A percentile compares a stretch with the other conserved stretches of the same genome.
phyloP scores from a whole-genome alignment of 1,140 invertebrate genomes.

The Potamilus streckersoni region DNA sequence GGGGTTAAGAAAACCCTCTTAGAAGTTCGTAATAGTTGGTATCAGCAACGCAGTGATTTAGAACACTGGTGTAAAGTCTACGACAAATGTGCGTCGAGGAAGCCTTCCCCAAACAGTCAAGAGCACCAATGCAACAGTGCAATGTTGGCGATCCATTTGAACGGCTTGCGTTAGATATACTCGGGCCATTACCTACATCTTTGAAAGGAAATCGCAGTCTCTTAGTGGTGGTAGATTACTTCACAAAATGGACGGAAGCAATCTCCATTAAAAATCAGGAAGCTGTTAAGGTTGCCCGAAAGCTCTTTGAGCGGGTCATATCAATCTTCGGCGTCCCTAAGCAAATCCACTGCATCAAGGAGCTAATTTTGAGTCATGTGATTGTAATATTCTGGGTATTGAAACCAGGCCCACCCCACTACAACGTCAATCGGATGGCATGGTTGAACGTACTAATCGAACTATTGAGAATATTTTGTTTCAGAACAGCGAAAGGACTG shows the following conservation, averaged over 20 bases:
- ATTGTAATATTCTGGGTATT: too few relatives aligned
- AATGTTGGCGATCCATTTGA: conserved; percentile 13
- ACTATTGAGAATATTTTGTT: conserved; percentile 15
- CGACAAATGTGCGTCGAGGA: neutral
- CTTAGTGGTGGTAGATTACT: conserved; percentile 47
- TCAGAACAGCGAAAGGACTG: conserved; percentile 30
- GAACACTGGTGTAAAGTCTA: neutral
- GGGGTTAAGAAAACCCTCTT: neutral
- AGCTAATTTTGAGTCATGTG: conserved; percentile 24
- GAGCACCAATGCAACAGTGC: neutral
- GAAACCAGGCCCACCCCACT: conserved; percentile 24
- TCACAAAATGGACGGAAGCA: conserved; percentile 43
- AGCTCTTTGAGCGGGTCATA: conserved; percentile 44
- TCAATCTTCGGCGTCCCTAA: conserved; percentile 14
- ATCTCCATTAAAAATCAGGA: conserved; percentile 33
- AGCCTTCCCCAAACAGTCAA: neutral
- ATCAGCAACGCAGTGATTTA: neutral
- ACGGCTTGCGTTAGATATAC: conserved; percentile 6
- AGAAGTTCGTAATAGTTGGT: conserved; percentile 8
- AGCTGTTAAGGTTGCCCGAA: conserved; percentile 38
- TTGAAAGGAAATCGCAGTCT: conserved; percentile 31
- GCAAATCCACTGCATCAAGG: conserved; percentile 48
- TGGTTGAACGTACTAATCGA: conserved; percentile 32
- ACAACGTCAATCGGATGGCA: conserved; percentile 23
- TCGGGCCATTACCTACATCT: neutral